Percentiles rank a stretch among this genome's conserved stretches.
These are phyloP conservation scores for Rhagophthalmus giganteus DNA, from an alignment of 2,888 invertebrate genomes.

Conservation along the genomic window DNA sequence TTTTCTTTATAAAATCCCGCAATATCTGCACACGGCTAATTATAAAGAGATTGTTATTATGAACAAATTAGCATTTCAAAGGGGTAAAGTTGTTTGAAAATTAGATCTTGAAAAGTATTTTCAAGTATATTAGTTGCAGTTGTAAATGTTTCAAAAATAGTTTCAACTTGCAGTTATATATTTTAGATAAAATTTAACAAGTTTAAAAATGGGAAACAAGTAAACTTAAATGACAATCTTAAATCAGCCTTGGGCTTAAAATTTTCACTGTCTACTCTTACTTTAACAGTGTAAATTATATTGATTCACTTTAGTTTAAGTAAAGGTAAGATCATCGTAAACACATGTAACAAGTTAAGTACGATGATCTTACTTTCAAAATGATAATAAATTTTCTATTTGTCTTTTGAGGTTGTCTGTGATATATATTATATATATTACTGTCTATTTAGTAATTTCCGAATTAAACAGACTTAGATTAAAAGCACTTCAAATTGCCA, in stretches of 20 bases:
- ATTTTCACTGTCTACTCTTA: slow-evolving; percentile 13
- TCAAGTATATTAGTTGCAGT: too few species aligned
- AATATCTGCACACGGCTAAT: too few species aligned
- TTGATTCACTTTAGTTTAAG: slow-evolving; percentile 9
- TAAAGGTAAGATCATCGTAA: slow-evolving; percentile 14
- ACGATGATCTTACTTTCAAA: slow-evolving; percentile 9
- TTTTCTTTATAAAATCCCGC: background rate
- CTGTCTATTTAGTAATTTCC: slow-evolving; percentile 27
- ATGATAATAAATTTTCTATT: slow-evolving; percentile 26
- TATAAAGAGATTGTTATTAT: too few species aligned
- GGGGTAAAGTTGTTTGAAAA: too few species aligned
- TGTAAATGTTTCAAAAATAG: too few species aligned
- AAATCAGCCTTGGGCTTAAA: slow-evolving; percentile 36
- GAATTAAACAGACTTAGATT: slow-evolving; percentile 18
- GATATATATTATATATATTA: slow-evolving; percentile 29
- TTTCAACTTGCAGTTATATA: too few species aligned
- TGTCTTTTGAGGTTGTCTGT: slow-evolving; percentile 27
- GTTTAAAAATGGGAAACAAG: slow-evolving; percentile 29
- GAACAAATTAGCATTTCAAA: too few species aligned
- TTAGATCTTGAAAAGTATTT: too few species aligned
- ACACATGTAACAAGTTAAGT: background rate
- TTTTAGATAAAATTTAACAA: too few species aligned
- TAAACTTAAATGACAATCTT: slow-evolving; percentile 37
- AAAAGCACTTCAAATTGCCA: slow-evolving; percentile 5
- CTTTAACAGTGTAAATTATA: slow-evolving; percentile 3